Base-by-base conservation (phyloP, 2,113 vertebrate species). In the Chitala chitala region DNA sequence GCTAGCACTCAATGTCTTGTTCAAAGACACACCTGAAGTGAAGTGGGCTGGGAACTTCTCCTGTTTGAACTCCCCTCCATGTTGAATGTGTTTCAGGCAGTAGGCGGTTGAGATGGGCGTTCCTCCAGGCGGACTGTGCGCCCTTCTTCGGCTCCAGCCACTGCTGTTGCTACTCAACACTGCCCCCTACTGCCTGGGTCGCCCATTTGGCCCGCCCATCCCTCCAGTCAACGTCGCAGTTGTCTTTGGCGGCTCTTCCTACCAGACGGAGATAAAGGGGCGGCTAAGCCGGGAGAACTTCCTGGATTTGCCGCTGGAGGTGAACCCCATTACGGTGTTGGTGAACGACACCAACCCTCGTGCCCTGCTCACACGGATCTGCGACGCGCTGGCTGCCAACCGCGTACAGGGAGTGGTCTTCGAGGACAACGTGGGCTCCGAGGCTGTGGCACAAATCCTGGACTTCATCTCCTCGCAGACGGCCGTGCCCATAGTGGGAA, bases 381-480 rank as follows among this genome's bases (percentile, higher is more conserved):
- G 97, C 1, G 58, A 93, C 50, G 91, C 96, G 68, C 94, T 99
- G 24, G 88, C 92, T 0, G 84, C 86, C 0, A 91, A 94, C 79
- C 93, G 80, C n/a, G 89, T 98, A 78, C 97, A 98, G 0, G 94
- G 94, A 22, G 90, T 99, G 0, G 84, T 99, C 80, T 99, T 99
- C 2, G 96, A 98, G 83, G 96, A 98, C 75, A 94, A 94, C 22
- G 90, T 96, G 1, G 95, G 91, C 75, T 94, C 93, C 0, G 94
- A 95, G 66, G 93, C 92, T 0, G 95, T 98, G 84, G 95, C 97
- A 33, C 96, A 98, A 85, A 98, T 99, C 79, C 88, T 99, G 61
- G 97, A 99, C 87, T 99, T 99, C 82, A 84, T 98, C 84, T 98
- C 96, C 59, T 94, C 93, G 38, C 95, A 98, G 87, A 96, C 95